These are phyloP conservation scores for Asobara japonica DNA, from an alignment of 1,140 invertebrate species.

Conservation along the genomic window DNA sequence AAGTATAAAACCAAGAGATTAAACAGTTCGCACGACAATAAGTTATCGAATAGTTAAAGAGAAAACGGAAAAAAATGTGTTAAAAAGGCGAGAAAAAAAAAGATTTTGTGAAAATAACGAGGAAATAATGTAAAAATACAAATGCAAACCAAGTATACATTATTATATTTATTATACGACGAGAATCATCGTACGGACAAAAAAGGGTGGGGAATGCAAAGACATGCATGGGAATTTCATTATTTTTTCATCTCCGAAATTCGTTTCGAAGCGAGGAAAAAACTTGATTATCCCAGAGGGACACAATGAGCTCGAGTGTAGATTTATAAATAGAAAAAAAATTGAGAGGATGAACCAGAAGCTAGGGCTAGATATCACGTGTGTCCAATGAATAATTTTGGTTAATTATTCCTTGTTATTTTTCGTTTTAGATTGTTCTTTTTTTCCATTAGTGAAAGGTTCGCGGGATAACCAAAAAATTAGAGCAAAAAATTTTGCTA, in stretches of 20 bases:
- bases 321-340: slow-evolving; percentile 39
- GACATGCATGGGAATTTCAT: slow-evolving; percentile 24
- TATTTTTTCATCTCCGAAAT: background rate
- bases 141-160: slow-evolving; percentile 63
- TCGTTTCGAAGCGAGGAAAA: background rate
- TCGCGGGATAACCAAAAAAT: slow-evolving; percentile 37
- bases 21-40: slow-evolving; percentile 67
- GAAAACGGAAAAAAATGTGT: slow-evolving; percentile 51
- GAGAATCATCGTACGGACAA: slow-evolving; percentile 44
- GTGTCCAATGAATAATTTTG: slow-evolving; percentile 39
- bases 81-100: background rate
- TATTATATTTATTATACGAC: slow-evolving; percentile 65
- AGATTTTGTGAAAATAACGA: background rate
- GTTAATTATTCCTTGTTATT: slow-evolving; percentile 33
- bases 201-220: slow-evolving; percentile 30
- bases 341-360: slow-evolving; percentile 14
- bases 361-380: background rate
- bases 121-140: slow-evolving; percentile 64
- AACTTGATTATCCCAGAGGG: background rate
- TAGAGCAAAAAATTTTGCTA: background rate
- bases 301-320: slow-evolving; percentile 33
- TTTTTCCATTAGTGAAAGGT: slow-evolving; percentile 47
- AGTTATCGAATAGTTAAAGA: slow-evolving; percentile 65
- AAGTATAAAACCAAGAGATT: slow-evolving; percentile 40
- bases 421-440: slow-evolving; percentile 41